Evolutionary conservation across 2,797 vertebrate species (phyloP).

Genomic region (Cryptoprocta ferox): DNA sequence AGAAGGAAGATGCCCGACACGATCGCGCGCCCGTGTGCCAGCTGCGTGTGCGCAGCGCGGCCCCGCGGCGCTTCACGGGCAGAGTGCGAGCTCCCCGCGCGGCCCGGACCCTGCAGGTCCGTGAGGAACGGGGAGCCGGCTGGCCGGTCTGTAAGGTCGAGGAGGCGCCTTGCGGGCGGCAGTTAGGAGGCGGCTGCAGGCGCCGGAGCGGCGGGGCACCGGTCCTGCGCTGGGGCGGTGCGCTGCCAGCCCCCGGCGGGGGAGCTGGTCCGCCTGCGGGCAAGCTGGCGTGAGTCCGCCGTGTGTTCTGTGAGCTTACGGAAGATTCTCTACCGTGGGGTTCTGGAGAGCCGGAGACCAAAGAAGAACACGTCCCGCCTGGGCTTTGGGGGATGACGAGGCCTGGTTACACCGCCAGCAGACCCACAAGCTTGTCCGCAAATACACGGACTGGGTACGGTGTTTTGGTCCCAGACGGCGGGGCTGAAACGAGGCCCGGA

Average conservation of each 20-base stretch:
- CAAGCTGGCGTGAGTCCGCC: background rate
- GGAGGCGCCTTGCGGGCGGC: background rate
- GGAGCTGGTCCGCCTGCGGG: background rate
- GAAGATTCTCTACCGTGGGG: background rate
- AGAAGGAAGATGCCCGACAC: background rate
- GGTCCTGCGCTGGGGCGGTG: background rate
- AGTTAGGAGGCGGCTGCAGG: background rate
- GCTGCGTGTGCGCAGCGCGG: too few relatives aligned
- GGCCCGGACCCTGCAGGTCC: background rate
- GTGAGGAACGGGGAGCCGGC: background rate
- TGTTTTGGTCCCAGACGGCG: background rate
- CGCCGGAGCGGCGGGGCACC: background rate
- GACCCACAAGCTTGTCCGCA: background rate
- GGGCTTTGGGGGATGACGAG: background rate
- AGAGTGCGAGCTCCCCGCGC: background rate
- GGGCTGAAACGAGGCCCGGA: constrained; percentile 13
- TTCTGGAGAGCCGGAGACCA: background rate
- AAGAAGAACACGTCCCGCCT: background rate
- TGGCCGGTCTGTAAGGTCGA: background rate
- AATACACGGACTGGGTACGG: background rate
- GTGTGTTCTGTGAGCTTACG: background rate
- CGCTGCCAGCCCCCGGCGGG: background rate
- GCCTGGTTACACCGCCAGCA: background rate
- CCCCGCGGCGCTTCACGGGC: background rate
- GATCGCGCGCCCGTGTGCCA: accelerated